Conservation (phyloP, 2,113 vertebrate genomes). For the Columba livia region DNA sequence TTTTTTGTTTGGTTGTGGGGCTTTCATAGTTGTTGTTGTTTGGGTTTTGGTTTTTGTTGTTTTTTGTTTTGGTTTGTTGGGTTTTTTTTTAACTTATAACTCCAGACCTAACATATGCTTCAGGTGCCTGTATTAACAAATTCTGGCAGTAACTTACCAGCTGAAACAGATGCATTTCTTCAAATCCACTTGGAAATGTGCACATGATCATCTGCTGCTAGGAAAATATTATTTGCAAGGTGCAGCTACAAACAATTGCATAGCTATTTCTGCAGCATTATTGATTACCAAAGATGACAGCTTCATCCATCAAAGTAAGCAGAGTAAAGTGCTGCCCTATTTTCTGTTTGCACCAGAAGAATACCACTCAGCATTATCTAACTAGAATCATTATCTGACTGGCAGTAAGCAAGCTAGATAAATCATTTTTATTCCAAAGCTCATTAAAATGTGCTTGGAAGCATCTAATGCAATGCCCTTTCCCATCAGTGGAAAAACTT, state of each 20-base stretch:
- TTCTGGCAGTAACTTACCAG: background rate
- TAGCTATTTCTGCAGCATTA: slow-evolving; percentile 9
- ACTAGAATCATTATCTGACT: background rate
- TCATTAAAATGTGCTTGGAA: background rate
- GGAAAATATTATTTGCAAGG: background rate
- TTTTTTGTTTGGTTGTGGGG: background rate
- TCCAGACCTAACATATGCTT: background rate
- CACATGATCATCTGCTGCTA: background rate
- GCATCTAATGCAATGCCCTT: background rate
- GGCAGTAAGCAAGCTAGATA: background rate
- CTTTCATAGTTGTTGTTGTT: too few species aligned
- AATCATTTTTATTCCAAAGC: background rate
- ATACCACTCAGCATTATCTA: background rate
- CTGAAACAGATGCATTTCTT: background rate
- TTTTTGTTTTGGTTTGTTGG: too few species aligned
- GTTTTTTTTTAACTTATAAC: background rate
- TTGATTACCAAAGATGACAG: background rate
- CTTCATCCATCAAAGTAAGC: background rate
- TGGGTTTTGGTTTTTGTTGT: background rate
- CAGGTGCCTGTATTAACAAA: background rate
- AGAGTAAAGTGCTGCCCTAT: background rate
- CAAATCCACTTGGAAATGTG: background rate
- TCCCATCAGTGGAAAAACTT: background rate
- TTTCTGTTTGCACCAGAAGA: background rate
- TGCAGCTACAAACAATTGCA: background rate